phyloP scores from a whole-genome alignment of 2,888 invertebrate species.

The Beris chalybata region DNA sequence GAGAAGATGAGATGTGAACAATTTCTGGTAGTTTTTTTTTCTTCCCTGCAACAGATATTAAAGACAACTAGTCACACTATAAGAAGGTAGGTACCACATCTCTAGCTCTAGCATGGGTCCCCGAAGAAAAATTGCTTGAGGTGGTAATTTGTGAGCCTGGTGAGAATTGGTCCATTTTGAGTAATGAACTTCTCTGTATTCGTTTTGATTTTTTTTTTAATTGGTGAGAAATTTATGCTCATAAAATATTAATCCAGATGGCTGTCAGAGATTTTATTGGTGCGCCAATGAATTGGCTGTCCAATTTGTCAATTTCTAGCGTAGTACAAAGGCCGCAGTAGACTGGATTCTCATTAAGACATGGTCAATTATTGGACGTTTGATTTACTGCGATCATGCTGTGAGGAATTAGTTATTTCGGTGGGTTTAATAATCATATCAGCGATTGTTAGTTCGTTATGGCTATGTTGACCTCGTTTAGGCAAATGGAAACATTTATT shows the following conservation, averaged over 20 bases:
- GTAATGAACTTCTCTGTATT: slow-evolving; percentile 17
- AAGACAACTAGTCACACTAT: too few relatives aligned
- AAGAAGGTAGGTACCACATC: too few relatives aligned
- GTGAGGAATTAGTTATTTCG: slow-evolving; percentile 11
- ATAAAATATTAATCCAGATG: slow-evolving; percentile 19
- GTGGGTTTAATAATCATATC: slow-evolving; percentile 20
- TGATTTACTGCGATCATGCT: slow-evolving; percentile 26
- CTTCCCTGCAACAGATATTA: not conserved
- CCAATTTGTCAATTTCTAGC: slow-evolving; percentile 24
- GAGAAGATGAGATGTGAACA: slow-evolving; percentile 10
- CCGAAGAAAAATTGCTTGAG: not conserved
- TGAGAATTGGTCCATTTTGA: slow-evolving; percentile 24
- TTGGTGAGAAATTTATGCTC: slow-evolving; percentile 16
- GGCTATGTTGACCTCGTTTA: too few relatives aligned
- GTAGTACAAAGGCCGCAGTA: not conserved
- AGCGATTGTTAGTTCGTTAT: slow-evolving; percentile 8
- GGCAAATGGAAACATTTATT: too few relatives aligned
- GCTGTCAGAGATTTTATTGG: slow-evolving; percentile 27
- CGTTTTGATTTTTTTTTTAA: slow-evolving; percentile 6
- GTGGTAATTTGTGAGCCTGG: slow-evolving; percentile 25
- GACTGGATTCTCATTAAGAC: slow-evolving; percentile 1
- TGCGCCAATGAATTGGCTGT: slow-evolving; percentile 19
- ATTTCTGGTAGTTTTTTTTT: slow-evolving; percentile 5
- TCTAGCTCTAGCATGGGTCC: too few relatives aligned
- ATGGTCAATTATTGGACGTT: not conserved